These are phyloP conservation scores for Tetrao urogallus DNA, from an alignment of 2,113 vertebrate genomes.

Conservation along the genomic window DNA sequence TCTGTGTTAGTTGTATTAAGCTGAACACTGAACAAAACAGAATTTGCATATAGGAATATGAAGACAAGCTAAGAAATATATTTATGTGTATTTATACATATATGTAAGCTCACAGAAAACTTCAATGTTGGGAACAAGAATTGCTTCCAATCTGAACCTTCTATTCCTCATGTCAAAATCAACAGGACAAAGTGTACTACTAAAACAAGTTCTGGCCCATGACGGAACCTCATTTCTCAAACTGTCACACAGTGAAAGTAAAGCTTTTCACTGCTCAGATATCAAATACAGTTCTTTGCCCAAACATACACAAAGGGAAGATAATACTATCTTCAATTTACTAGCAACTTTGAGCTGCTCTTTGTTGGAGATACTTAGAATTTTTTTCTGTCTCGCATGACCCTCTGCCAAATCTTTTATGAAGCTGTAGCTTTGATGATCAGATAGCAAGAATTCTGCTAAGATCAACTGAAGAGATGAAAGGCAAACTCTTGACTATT, in stretches of 20 bases:
- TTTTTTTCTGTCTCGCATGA: background rate
- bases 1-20: background rate
- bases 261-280: background rate
- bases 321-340: background rate
- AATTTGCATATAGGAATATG: background rate
- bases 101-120: background rate
- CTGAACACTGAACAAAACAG: background rate
- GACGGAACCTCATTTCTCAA: background rate
- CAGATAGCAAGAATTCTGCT: background rate
- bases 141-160: background rate
- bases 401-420: conserved; percentile 4
- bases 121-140: background rate
- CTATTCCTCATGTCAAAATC: background rate
- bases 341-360: background rate
- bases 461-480: conserved; percentile 2
- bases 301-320: background rate
- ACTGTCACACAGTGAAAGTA: background rate
- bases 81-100: no score
- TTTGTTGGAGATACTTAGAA: conserved; percentile 15
- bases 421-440: conserved; percentile 35
- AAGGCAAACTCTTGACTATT: conserved; percentile 11
- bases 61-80: background rate
- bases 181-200: background rate
- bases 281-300: background rate
- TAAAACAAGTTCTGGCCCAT: background rate